A percentile compares a stretch with the other conserved stretches of the same genome.
Evolutionary conservation across 2,888 invertebrate species (phyloP).

Genomic region (Pandemis corylana): DNA sequence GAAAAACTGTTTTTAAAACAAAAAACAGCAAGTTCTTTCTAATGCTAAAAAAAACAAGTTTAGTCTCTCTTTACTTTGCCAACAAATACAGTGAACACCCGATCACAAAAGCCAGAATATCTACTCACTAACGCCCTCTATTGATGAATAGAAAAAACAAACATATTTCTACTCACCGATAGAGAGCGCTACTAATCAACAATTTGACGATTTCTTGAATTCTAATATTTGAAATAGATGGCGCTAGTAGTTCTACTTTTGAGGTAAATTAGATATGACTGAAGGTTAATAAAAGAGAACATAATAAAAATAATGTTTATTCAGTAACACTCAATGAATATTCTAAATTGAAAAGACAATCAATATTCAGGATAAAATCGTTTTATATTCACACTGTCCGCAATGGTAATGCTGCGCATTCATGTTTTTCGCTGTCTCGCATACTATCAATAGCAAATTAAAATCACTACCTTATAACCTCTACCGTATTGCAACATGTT

Average conservation of each 20-base stretch:
- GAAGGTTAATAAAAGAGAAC: background rate
- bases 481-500: too few species aligned
- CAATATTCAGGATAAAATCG: background rate
- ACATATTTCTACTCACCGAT: slow-evolving; percentile 4
- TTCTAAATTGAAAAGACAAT: background rate
- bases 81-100: too few species aligned
- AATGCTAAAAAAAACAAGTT: too few species aligned
- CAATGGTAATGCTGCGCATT: too few species aligned
- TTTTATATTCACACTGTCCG: too few species aligned
- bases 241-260: background rate
- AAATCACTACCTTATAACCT: too few species aligned
- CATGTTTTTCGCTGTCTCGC: too few species aligned
- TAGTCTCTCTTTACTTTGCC: too few species aligned
- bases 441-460: too few species aligned
- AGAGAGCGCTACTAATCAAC: slow-evolving; percentile 1
- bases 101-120: too few species aligned
- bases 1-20: too few species aligned
- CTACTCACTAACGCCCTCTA: slow-evolving; percentile 21
- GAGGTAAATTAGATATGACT: background rate
- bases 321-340: background rate
- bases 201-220: background rate
- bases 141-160: slow-evolving; percentile 13
- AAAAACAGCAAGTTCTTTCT: too few species aligned
- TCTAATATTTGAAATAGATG: background rate
- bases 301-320: background rate